Conservation (phyloP, 1,140 invertebrate species). For the Pogonognathellus flavescens region DNA sequence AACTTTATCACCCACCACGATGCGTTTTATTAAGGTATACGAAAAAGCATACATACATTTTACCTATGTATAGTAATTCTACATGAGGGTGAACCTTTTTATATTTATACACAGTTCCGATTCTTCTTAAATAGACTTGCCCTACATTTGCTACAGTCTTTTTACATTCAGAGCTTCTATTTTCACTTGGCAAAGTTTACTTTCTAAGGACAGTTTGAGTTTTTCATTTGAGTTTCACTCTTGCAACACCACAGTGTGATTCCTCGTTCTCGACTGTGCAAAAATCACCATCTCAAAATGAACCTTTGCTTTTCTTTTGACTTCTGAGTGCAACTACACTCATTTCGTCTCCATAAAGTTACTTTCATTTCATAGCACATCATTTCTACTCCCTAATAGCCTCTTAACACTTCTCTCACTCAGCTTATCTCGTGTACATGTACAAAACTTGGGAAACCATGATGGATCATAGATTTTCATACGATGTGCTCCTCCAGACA, state of each 20-base stretch:
- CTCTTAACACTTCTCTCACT: background rate
- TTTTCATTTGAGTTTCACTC: slow-evolving; percentile 20
- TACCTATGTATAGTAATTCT: too few species aligned
- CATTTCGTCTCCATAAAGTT: slow-evolving; percentile 11
- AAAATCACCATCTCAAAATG: slow-evolving; percentile 7
- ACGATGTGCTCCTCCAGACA: background rate
- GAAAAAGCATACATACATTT: too few species aligned
- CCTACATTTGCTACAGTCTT: too few species aligned
- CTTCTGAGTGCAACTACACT: background rate
- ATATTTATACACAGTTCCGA: too few species aligned
- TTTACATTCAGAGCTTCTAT: too few species aligned
- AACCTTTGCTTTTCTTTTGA: slow-evolving; percentile 10
- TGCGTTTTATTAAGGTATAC: background rate
- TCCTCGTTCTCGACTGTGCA: background rate
- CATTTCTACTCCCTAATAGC: slow-evolving; percentile 30
- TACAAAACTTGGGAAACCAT: background rate
- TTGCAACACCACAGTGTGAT: background rate
- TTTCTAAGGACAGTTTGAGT: slow-evolving; percentile 32
- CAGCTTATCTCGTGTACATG: background rate
- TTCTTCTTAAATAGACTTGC: too few species aligned
- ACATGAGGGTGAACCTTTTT: too few species aligned
- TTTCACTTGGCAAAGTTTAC: slow-evolving; percentile 23
- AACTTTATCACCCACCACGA: slow-evolving; percentile 23
- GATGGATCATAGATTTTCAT: slow-evolving; percentile 5
- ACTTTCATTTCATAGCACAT: background rate